Percentiles rank a stretch among this genome's conserved stretches.
phyloP scores from a whole-genome alignment of 2,113 vertebrate species.

The Geococcyx californianus region DNA sequence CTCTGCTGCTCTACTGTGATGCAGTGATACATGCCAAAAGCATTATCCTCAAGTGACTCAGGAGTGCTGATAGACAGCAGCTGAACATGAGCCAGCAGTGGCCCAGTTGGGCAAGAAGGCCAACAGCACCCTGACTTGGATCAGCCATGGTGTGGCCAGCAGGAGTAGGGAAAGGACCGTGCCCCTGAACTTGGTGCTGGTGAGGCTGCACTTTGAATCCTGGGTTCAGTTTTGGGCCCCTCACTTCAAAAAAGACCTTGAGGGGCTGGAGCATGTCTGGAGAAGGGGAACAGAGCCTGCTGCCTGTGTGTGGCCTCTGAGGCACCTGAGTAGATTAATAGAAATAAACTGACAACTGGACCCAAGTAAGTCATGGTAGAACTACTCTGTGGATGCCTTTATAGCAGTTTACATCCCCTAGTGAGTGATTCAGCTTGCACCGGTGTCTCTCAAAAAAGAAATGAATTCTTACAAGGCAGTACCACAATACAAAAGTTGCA shows the following conservation, averaged over 20 bases:
- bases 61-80: too few relatives aligned
- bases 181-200: too few relatives aligned
- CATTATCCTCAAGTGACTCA: neutral
- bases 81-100: too few relatives aligned
- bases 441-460: neutral
- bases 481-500: neutral
- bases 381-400: neutral
- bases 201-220: too few relatives aligned
- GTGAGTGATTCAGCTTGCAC: neutral
- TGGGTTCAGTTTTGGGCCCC: too few relatives aligned
- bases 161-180: too few relatives aligned
- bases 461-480: neutral
- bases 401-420: neutral
- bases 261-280: too few relatives aligned
- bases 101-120: too few relatives aligned
- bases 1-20: neutral
- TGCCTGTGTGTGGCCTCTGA: accelerated
- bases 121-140: too few relatives aligned
- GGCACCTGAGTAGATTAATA: neutral
- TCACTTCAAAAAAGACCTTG: too few relatives aligned
- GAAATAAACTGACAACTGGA: neutral
- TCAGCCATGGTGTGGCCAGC: too few relatives aligned
- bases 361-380: neutral
- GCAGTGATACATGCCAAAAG: neutral
- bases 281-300: too few relatives aligned